Evolutionary conservation across 2,113 vertebrate genomes (phyloP).

Genomic region (Apteryx owenii): DNA sequence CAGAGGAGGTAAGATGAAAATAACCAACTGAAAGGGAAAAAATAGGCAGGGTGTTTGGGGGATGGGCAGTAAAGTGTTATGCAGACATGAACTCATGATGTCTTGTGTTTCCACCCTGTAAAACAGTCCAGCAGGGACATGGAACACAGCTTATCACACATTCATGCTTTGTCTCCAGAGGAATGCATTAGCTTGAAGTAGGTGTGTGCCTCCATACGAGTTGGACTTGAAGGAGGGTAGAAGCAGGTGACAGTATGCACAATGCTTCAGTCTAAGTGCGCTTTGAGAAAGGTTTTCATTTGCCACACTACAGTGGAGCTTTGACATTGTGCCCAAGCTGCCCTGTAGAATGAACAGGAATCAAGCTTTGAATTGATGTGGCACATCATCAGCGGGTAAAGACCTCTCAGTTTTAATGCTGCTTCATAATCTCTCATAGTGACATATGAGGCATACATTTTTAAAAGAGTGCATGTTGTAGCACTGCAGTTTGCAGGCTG

Average conservation of each 20-base stretch:
- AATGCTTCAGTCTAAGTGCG: background rate
- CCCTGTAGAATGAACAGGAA: background rate
- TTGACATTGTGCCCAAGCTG: background rate
- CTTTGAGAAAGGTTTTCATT: background rate
- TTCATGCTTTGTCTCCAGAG: background rate
- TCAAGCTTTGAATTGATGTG: background rate
- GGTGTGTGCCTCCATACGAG: fast-evolving
- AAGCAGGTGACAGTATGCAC: fast-evolving
- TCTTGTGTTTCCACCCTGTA: background rate
- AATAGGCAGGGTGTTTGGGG: background rate
- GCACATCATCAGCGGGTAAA: background rate
- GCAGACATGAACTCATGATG: background rate
- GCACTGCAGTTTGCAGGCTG: background rate
- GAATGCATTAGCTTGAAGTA: background rate
- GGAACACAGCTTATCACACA: background rate
- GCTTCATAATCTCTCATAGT: fast-evolving
- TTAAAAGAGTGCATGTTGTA: background rate
- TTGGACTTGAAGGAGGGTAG: background rate
- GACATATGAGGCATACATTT: background rate
- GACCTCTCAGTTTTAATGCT: background rate
- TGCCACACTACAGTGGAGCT: background rate
- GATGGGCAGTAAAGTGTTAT: background rate
- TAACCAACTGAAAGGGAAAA: background rate
- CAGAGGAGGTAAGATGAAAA: background rate
- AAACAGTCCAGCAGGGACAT: background rate